These are phyloP conservation scores for Heteractis magnifica DNA, from an alignment of 92 coral and sea anemone species.

Conservation along the genomic window DNA sequence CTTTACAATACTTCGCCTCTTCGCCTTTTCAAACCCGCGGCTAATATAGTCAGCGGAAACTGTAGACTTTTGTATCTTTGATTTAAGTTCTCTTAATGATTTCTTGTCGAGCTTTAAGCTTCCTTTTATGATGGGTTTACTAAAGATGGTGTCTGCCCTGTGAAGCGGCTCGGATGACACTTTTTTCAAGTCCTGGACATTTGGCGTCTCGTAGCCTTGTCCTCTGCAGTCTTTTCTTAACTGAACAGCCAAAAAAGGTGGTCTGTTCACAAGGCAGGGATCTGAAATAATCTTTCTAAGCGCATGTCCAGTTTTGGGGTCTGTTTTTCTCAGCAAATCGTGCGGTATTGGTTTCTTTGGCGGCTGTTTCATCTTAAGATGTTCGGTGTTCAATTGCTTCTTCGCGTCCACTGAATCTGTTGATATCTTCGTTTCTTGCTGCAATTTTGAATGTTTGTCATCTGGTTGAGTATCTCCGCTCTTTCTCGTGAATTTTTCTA, in stretches of 20 bases:
- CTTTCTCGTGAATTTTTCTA: not conserved
- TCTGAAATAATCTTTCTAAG: conserved; percentile 26
- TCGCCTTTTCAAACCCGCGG: not conserved
- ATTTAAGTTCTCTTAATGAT: not conserved
- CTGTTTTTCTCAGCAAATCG: not conserved
- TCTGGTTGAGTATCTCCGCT: not conserved
- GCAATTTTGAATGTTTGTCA: not conserved
- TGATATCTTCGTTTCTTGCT: not conserved
- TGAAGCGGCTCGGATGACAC: conserved; percentile 8
- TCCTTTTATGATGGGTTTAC: conserved; percentile 11
- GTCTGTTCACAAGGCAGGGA: not conserved
- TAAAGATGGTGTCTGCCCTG: conserved; percentile 1
- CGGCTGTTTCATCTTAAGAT: not conserved
- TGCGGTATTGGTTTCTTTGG: not conserved
- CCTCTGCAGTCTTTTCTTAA: not conserved
- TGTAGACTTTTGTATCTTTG: conserved; percentile 17
- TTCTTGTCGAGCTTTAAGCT: conserved; percentile 16
- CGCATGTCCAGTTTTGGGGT: conserved; percentile 12
- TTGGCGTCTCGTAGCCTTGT: not conserved
- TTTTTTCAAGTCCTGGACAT: conserved; percentile 17
- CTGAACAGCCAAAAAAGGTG: not conserved
- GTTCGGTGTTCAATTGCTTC: not conserved
- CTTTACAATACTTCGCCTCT: not conserved
- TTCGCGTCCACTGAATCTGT: not conserved
- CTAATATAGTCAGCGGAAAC: not conserved